Percentiles rank a stretch among this genome's conserved stretches.
phyloP scores from a whole-genome alignment of 2,113 vertebrate genomes.

The Myxocyprinus asiaticus region DNA sequence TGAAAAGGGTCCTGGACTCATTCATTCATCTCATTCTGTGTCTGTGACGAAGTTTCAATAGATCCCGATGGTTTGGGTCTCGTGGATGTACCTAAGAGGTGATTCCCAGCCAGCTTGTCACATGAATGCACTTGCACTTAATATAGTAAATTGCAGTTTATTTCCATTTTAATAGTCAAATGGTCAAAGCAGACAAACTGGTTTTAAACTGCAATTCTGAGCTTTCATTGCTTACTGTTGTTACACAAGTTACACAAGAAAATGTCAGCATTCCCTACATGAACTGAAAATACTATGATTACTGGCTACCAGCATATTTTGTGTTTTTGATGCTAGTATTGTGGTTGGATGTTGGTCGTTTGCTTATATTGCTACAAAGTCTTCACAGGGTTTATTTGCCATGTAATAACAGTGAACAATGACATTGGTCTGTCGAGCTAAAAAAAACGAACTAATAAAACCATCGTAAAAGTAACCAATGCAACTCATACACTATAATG shows the following conservation, averaged over 20 bases:
- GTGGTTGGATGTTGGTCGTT: no score
- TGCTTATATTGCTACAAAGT: no score
- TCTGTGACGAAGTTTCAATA: conserved; percentile 46
- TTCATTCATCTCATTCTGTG: conserved; percentile 3
- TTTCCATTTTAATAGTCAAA: conserved; percentile 8
- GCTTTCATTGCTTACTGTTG: conserved; percentile 15
- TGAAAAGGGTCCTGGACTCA: conserved; percentile 61
- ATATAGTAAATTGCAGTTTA: conserved; percentile 9
- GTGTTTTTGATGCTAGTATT: no score
- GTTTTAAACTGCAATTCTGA: neutral
- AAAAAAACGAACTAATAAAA: no score
- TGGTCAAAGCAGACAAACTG: conserved; percentile 1
- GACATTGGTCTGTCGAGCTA: no score
- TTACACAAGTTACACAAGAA: conserved; percentile 17
- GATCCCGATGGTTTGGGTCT: conserved; percentile 31
- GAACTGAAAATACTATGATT: neutral
- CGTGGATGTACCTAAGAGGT: neutral
- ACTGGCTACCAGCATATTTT: no score
- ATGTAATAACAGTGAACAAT: no score
- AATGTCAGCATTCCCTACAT: neutral
- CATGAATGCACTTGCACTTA: conserved; percentile 3
- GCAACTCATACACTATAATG: no score
- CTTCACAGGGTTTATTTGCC: no score
- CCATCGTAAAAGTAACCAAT: no score
- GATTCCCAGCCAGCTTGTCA: conserved; percentile 10